Evolutionary conservation across 2,113 vertebrate genomes (phyloP).

Genomic region (Semnornis frantzii): DNA sequence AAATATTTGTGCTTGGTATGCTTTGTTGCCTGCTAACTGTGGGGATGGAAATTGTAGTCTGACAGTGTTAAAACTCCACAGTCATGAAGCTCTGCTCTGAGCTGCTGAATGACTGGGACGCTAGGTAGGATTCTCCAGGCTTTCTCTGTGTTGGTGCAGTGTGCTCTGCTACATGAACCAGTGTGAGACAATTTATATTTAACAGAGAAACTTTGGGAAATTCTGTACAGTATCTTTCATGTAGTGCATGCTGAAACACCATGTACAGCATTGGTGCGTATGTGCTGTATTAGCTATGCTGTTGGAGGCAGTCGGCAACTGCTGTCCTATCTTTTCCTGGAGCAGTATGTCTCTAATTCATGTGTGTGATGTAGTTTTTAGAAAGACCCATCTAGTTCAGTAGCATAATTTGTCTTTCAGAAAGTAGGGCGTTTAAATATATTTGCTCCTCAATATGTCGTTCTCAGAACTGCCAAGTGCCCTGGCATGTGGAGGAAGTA

Average conservation of each 20-base stretch:
- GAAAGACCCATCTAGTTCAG: background rate
- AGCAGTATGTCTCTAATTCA: background rate
- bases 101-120: background rate
- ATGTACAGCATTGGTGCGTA: background rate
- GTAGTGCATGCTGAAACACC: background rate
- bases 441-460: accelerated
- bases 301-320: background rate
- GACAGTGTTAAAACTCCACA: background rate
- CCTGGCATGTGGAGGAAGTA: background rate
- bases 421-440: background rate
- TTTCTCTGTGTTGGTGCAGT: background rate
- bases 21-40: background rate
- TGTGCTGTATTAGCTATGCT: background rate
- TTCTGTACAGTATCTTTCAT: background rate
- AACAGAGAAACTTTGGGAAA: background rate
- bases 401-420: background rate
- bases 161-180: background rate
- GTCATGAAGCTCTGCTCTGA: background rate
- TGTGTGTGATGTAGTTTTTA: background rate
- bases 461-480: background rate
- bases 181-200: background rate
- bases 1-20: background rate
- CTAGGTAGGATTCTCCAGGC: background rate
- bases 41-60: background rate
- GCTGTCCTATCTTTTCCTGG: background rate